phyloP scores from a whole-genome alignment of 2,888 invertebrate species.

The Notodonta ziczac region DNA sequence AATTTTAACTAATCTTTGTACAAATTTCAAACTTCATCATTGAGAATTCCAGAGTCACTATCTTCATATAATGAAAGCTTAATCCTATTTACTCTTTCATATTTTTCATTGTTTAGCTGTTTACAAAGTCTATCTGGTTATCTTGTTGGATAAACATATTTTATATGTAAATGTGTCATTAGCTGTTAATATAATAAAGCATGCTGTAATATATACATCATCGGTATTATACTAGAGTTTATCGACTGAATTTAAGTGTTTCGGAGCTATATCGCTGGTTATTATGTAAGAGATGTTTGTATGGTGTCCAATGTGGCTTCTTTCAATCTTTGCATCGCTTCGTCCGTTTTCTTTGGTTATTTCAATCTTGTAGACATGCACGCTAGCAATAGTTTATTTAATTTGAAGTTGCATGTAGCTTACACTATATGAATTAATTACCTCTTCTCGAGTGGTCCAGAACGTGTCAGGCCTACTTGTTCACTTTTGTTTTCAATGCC shows the following conservation, averaged over 20 bases:
- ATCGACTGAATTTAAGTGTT: slow-evolving; percentile 73
- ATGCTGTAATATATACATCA: slow-evolving; percentile 64
- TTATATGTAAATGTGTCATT: slow-evolving; percentile 68
- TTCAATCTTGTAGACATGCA: slow-evolving; percentile 39
- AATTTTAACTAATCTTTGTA: slow-evolving; percentile 47
- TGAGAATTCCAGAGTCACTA: slow-evolving; percentile 51
- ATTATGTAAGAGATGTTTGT: slow-evolving; percentile 51
- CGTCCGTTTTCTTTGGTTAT: slow-evolving; percentile 34
- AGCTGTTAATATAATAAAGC: slow-evolving; percentile 57
- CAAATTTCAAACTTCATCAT: slow-evolving; percentile 45
- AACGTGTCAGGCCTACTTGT: slow-evolving; percentile 72
- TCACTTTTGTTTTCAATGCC: slow-evolving; percentile 77
- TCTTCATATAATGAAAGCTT: slow-evolving; percentile 52
- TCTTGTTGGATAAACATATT: slow-evolving; percentile 72
- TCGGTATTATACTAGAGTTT: slow-evolving; percentile 59
- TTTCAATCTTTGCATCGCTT: slow-evolving; percentile 45
- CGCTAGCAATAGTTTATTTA: slow-evolving; percentile 46
- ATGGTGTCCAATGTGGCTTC: slow-evolving; percentile 52
- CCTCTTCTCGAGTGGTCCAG: slow-evolving; percentile 83
- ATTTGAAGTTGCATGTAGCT: slow-evolving; percentile 39
- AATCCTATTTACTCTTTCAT: slow-evolving; percentile 57
- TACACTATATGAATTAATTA: slow-evolving; percentile 69
- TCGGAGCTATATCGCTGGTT: slow-evolving; percentile 55
- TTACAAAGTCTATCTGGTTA: slow-evolving; percentile 81
- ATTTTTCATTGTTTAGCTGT: slow-evolving; percentile 68